These are phyloP conservation scores for Lithophane ornitopus DNA, from an alignment of 2,888 invertebrate genomes.

Conservation along the genomic window DNA sequence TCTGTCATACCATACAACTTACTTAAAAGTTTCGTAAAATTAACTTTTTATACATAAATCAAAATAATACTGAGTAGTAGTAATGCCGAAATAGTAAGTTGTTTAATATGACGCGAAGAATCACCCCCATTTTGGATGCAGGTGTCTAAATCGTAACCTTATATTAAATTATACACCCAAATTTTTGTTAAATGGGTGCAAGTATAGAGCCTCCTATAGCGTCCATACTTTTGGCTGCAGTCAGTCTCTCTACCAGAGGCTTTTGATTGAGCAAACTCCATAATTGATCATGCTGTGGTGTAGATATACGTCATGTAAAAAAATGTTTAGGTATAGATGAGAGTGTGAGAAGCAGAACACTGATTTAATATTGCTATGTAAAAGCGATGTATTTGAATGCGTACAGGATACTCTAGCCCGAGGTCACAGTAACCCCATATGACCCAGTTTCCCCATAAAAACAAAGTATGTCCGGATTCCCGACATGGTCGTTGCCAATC, in stretches of 20 bases:
- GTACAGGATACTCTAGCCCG: neutral
- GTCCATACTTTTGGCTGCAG: neutral
- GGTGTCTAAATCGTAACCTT: too few species aligned
- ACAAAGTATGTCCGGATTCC: slow-evolving; percentile 44
- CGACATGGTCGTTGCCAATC: slow-evolving; percentile 58
- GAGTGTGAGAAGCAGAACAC: neutral
- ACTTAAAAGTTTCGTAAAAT: too few species aligned
- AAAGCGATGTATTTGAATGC: neutral
- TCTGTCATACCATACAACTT: too few species aligned
- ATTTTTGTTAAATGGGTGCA: neutral
- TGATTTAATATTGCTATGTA: neutral
- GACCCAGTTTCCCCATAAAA: slow-evolving; percentile 49
- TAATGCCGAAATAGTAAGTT: too few species aligned
- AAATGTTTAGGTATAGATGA: neutral
- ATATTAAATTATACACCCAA: too few species aligned
- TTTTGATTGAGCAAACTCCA: neutral
- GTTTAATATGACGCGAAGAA: too few species aligned
- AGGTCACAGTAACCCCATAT: slow-evolving; percentile 20
- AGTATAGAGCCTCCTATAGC: neutral
- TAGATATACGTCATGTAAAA: neutral
- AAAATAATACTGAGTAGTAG: too few species aligned
- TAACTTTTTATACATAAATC: too few species aligned
- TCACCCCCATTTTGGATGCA: too few species aligned
- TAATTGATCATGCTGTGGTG: neutral
- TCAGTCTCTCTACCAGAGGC: neutral